Evolutionary conservation across 1,140 invertebrate species (phyloP).

Genomic region (Drosophila novamexicana): DNA sequence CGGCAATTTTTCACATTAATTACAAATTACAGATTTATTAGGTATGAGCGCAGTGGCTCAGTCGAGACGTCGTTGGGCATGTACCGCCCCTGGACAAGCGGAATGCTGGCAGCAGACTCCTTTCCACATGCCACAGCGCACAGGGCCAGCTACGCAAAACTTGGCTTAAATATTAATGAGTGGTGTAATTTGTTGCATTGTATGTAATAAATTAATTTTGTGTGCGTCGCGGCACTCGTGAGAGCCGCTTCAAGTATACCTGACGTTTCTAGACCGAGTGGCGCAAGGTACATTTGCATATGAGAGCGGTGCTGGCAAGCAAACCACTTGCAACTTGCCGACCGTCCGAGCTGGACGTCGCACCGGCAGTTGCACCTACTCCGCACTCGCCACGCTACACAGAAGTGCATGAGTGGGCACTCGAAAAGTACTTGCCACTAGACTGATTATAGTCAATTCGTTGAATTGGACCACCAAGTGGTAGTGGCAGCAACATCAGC

Average conservation of each 20-base stretch:
- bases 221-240: constrained; percentile 66
- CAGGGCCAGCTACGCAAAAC: constrained; percentile 46
- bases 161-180: constrained; percentile 82
- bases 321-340: constrained; percentile 74
- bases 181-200: constrained; percentile 80
- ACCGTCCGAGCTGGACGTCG: constrained; percentile 22
- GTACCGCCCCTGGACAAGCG: constrained; percentile 33
- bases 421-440: constrained; percentile 82
- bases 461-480: constrained; percentile 82
- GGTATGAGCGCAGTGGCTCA: constrained; percentile 64
- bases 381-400: constrained; percentile 39
- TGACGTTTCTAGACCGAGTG: constrained; percentile 49
- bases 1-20: constrained; percentile 82
- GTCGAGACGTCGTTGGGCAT: constrained; percentile 27
- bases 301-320: constrained; percentile 32
- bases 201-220: constrained; percentile 83
- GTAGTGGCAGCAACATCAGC: constrained; percentile 37
- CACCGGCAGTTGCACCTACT: constrained; percentile 37
- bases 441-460: constrained; percentile 83
- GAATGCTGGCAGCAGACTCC: neutral
- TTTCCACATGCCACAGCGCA: constrained; percentile 4
- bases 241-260: constrained; percentile 31
- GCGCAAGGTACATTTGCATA: constrained; percentile 67
- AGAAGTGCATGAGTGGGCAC: constrained; percentile 80
- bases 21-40: constrained; percentile 84